Evolutionary conservation across 64 coral and sea anemone genomes (phyloP), one percentile per base, ranked within the genome.

Genomic region (Anthopleura sola): DNA sequence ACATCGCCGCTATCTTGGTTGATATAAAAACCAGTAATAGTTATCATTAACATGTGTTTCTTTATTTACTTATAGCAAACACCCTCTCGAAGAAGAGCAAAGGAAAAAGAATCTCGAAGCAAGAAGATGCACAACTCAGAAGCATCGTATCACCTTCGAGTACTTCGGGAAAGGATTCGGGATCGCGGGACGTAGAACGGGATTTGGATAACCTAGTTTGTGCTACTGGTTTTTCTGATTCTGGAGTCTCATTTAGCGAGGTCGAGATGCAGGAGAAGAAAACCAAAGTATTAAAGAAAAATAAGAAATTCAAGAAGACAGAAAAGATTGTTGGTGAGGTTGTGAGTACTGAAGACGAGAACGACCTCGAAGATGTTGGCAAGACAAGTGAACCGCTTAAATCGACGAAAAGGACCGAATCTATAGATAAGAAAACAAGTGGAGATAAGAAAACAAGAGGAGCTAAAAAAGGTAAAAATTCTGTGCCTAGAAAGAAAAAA

Each of bases 401-500:
- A 5, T 88, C 31, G 16, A 36, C 58, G 2, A 82, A 44, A 50
- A 31, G 16, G 29, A 71, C 66, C 3, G 66, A 71, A 34, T 12
- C 13, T 71, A 13, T 29, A 33, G 66, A 33, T 11, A 32, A 71
- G 66, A 71, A 33, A 28, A 71, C 66, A 16, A 31, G 28, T 16
- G 26, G 34, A n/a, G n/a, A n/a, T n/a, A n/a, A n/a, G n/a, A n/a
- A n/a, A n/a, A 71, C 66, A 16, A 31, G 28, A 1, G 26, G 34
- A 15, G 8, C 66, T 71, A 71, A 71, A 17, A 33, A 29, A 71
- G 28, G 26, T 16, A 71, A 71, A 17, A 15, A 44, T 29, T n/a
- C 1, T 56, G 68, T 56, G 5, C 8, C 37, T 44, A 66, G 77
- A 36, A 47, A 50, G 51, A 88, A 69, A 69, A 88, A 88, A 24